Evolutionary conservation across 2,888 invertebrate genomes (phyloP), one percentile per base, ranked within the genome.

Genomic region (Amiota minor): DNA sequence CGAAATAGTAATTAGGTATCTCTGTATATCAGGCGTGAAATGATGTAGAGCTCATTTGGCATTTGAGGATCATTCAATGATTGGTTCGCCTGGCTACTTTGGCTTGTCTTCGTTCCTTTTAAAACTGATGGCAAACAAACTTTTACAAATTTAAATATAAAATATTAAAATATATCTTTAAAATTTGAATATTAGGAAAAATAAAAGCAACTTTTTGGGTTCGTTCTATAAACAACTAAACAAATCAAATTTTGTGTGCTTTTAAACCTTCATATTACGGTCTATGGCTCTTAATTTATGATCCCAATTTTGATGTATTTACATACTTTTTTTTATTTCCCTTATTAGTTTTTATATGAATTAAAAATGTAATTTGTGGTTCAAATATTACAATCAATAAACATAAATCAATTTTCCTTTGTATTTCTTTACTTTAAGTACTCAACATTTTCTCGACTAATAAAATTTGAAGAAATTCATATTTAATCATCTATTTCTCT

Each of bases 261-360:
- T 46, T 20, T 62, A n/a, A 46, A 35, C 35, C 35, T 35, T 59
- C 59, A 18, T 59, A 16, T 59, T 75, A 80, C 74, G 82, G 79
- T 77, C 74, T 78, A 76, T 82, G 82, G 78, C 77, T 74, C 79
- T 77, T 83, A 85, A 86, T 86, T 86, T 84, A 86, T 85, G 61
- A 75, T 75, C 75, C 79, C 82, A 86, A 83, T 83, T 85, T 80
- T 82, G 77, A 74, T 70, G 72, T 6, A 35, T 8, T 35, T 35
- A 35, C 3, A 23, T 35, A 4, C 35, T 1, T 0, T 35, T 6
- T 35, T 35, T 35, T 35, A 35, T 35, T 4, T 3, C 2, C 6
- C 6, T 35, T 6, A 6, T 6, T 35, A 35, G 2, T 6, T 35
- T 35, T 35, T 35, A 2, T 35, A 8, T 35, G 35, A 2, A 35